Evolutionary conservation across 2,888 invertebrate genomes (phyloP), one percentile per base, ranked within the genome.

Genomic region (Cynaeus angustus): DNA sequence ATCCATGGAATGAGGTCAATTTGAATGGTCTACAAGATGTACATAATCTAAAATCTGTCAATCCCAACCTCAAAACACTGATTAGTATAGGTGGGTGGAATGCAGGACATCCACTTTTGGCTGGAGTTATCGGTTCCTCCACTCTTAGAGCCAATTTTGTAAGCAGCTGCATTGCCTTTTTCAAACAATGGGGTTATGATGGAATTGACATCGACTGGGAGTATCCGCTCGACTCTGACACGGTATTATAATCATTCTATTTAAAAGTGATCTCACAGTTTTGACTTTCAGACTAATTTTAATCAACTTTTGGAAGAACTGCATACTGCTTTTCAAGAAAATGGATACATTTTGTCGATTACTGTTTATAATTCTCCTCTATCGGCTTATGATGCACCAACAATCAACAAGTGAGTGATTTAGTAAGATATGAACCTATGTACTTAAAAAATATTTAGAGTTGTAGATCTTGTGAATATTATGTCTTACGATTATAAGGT

Each of bases 21-120:
- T 4, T 50, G 70, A 71, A 68, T 45, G 75, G 72, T 12, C 67
- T 77, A 16, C 21, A 66, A 16, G 62, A 70, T 41, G 74, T 52
- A 28, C 67, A 73, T 5, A 70, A 14, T 7, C 81, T 91, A 68
- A 89, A 89, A 77, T 71, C 85, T 26, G 76, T 77, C 58, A 89
- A 87, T 77, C 85, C 88, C 0, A 80, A 83, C 0, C 79, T 88
- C 10, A 91, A 90, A 82, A 87, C 88, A 0, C 72, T 91, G 70
- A 75, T 91, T 14, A 90, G 90, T 5, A 88, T 91, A 38, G 91
- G 92, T 6, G 91, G 92, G 9, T 91, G 90, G 90, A 90, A 88
- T 77, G 91, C 66, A 12, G 62, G 62, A 16, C 30, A 62, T 41
- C 33, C 3, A 2, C 82, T 89, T 3, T 10, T 56, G 26, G 33